phyloP scores from a whole-genome alignment of 2,888 invertebrate species.

The Nyleta sp. region DNA sequence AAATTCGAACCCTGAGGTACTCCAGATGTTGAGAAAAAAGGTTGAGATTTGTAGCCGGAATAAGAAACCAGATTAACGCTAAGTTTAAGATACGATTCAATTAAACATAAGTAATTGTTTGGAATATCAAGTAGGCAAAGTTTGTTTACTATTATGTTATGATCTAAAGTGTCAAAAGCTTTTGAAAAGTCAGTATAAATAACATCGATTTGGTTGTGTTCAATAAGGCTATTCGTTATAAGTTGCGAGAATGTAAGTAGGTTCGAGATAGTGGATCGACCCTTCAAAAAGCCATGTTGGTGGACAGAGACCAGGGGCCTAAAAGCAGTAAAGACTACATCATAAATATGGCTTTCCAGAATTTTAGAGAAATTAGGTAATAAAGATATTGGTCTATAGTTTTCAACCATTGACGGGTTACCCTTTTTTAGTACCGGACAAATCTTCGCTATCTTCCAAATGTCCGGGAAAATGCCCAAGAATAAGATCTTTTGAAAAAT shows the following conservation, averaged over 20 bases:
- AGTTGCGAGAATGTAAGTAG: neutral
- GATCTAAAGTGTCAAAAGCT: slow-evolving; percentile 9
- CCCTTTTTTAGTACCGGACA: neutral
- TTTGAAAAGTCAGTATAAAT: slow-evolving; percentile 17
- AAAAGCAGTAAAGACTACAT: neutral
- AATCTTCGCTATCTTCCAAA: neutral
- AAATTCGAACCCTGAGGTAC: slow-evolving; percentile 26
- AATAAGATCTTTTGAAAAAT: neutral
- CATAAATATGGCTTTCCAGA: neutral
- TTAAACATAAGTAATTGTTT: neutral
- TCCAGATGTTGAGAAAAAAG: neutral
- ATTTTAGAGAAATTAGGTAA: neutral
- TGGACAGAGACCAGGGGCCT: neutral
- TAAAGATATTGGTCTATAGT: slow-evolving; percentile 8
- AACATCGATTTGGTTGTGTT: slow-evolving; percentile 10
- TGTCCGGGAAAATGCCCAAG: neutral
- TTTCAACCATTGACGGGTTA: neutral
- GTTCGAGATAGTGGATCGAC: slow-evolving; percentile 1
- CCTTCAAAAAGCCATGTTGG: slow-evolving; percentile 13
- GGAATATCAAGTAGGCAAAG: neutral
- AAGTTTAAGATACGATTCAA: neutral
- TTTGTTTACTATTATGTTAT: slow-evolving; percentile 1
- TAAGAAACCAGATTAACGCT: neutral
- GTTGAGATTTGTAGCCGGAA: neutral
- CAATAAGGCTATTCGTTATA: neutral